Evolutionary conservation across 2,888 invertebrate genomes (phyloP), one percentile per base, ranked within the genome.

Genomic region (Imbricaverruca yamaguchii): DNA sequence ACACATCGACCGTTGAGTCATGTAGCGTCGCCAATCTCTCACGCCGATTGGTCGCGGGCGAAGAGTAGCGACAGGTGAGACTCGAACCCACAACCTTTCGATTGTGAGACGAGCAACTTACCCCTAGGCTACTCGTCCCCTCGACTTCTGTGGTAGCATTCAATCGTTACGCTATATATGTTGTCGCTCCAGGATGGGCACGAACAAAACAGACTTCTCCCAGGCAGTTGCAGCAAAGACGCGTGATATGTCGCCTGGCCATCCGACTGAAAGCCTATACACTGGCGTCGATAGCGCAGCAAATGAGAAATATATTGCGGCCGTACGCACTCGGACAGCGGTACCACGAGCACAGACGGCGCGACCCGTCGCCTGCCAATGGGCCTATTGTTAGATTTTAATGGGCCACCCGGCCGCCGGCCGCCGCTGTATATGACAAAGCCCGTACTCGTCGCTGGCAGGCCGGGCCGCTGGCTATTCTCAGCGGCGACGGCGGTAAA

Each of bases 391-490:
- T 74, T 55, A 53, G 74, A 55, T 21, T 21, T 18, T 74, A 74
- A 74, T 74, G 55, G 74, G 74, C 74, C 55, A 55, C 55, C 74
- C 15, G 74, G 9, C 21, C 74, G 39, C 13, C 13, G 11, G 53
- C 53, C 53, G 55, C 55, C 74, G 74, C 53, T 55, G 74, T 55
- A 55, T 74, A 55, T 53, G 74, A 74, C 74, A 55, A 74, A 74
- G 74, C 74, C 39, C 55, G 74, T 55, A 74, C 74, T 74, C 23
- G 53, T 21, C 74, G 55, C 74, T 74, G 74, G 74, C 74, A 74
- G 69, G 13, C 53, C 9, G 74, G 55, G 23, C 74, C 53, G 74
- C 21, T 15, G 18, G 74, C 74, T 74, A 74, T 74, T 74, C 74
- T 74, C 74, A 55, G 74, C 74, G 53, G 21, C 55, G 55, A 2